Base-by-base conservation (phyloP, 2,797 vertebrate species). In the Acrossocheilus wenchowensis region DNA sequence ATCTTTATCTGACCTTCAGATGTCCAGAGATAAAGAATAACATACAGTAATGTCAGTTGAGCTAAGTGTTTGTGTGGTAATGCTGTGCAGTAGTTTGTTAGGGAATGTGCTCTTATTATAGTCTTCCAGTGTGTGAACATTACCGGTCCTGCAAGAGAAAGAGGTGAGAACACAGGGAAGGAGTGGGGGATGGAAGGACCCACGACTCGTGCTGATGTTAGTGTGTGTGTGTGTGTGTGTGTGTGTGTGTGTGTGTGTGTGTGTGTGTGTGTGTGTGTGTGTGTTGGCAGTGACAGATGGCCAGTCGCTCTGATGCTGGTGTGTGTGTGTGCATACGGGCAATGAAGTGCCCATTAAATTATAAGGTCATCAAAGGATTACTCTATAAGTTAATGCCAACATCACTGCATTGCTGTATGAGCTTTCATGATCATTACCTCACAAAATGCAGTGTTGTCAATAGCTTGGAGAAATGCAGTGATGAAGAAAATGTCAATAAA, bases 241-340 rank as follows among this genome's bases (percentile, higher is more conserved):
- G 39, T 50, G 72, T 34, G 60, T 64, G 69, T 39, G 41, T 39
- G 54, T 54, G 39, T 50, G 72, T 34, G 54, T 54, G 39, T 50
- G 41, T 17, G 60, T 64, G 69, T 39, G 41, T 39, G 54, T 54
- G 39, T 50, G 60, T 64, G 69, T 39, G 41, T 39, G 54, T 54
- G 39, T 50, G 72, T 34, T 43, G 48, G 54, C 21, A 75, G 69
- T 71, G 69, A 81, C 74, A 78, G 81, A 83, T 83, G 81, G 68
- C 21, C 81, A 41, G 50, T 72, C 23, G 23, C 48, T 43, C 34
- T 72, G 36, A 36, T 73, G 69, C 62, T 10, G 60, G 69, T 72
- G 68, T n/a, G 48, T 23, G 12, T 52, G 79, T 23, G 12, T 52
- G 79, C 19, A 52, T 50, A 30, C 19, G 21, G 26, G 45, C 64